Evolutionary conservation across 35 echinoderm and acorn worm species (phyloP), one percentile per base, ranked within the genome.

Genomic region (Apostichopus parvimensis): DNA sequence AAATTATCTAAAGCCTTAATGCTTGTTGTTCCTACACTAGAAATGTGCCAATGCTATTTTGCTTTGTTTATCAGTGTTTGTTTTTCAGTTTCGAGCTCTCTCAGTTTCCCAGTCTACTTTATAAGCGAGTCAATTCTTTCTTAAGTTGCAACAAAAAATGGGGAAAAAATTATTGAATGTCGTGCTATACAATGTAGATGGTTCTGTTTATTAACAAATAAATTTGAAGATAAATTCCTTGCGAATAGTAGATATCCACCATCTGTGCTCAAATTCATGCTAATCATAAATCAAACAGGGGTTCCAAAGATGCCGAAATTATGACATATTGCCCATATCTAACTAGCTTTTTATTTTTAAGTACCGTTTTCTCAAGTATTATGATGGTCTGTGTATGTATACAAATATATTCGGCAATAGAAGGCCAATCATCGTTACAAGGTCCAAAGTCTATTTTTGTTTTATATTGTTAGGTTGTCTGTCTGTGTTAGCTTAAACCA

Each of bases 241-340:
- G 64, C 64, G 11, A 45, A 45, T 68, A 8, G 64, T 5, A 68
- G 18, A 8, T 68, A 68, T 68, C 64, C 18, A 18, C 64, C 64
- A 68, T 56, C 55, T 82, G 21, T 82, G 79, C 79, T 54, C 52
- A 8, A 82, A 54, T 54, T 82, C 24, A n/a, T 82, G 9, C 9
- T 82, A 34, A 82, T 34, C 79, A 55, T 82, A 82, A 82, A 82
- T 82, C 79, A 82, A 56, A 68, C 11, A 11, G 45, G 34, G n/a
- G 34, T 82, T 17, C 18, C 17, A 14, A 82, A 82, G 79, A 54
- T 55, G 79, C 55, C 8, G 52, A 82, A 82, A 82, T 82, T 82
- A 82, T 82, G 79, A 82, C 79, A 82, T 82, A 82, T 68, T 82
- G 79, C 79, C 18, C 79, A 82, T 54, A 82, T 55, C 54, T 18